Conservation (phyloP, 2,888 invertebrate species). For the Galeruca laticollis region DNA sequence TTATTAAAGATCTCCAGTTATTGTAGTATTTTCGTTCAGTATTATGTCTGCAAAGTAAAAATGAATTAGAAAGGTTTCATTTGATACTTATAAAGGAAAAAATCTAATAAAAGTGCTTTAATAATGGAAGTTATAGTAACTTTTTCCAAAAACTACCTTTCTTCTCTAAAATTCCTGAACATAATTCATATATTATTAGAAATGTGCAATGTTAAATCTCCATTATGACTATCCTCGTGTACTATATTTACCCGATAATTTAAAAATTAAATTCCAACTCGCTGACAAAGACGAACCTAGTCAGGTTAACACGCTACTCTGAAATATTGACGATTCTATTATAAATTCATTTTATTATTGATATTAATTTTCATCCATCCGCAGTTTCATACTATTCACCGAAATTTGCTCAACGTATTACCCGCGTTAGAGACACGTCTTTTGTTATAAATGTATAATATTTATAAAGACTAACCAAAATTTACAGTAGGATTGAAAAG, state of each 20-base stretch:
- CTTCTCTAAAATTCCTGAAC: neutral
- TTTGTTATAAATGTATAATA: neutral
- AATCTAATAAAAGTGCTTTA: too few relatives aligned
- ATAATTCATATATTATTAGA: neutral
- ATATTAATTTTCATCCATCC: slow-evolving; percentile 1
- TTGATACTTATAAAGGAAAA: too few relatives aligned
- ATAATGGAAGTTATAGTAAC: too few relatives aligned
- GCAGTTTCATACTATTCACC: neutral
- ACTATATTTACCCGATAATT: neutral
- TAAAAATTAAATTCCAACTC: neutral
- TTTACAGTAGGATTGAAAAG: slow-evolving; percentile 27
- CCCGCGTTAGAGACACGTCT: neutral
- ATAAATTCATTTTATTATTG: slow-evolving; percentile 7
- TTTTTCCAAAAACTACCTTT: too few relatives aligned
- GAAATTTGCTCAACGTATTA: slow-evolving; percentile 23
- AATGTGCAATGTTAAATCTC: neutral
- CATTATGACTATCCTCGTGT: neutral
- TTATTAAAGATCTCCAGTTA: too few relatives aligned
- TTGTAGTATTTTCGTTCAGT: too few relatives aligned
- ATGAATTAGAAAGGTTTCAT: too few relatives aligned
- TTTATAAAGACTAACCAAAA: slow-evolving; percentile 27
- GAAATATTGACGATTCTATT: slow-evolving; percentile 11
- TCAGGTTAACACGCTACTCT: neutral
- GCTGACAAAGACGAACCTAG: neutral
- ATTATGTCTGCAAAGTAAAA: too few relatives aligned